phyloP scores from a whole-genome alignment of 37 sponge, comb jelly and placozoan genomes.

The Aplysina aerophoba region DNA sequence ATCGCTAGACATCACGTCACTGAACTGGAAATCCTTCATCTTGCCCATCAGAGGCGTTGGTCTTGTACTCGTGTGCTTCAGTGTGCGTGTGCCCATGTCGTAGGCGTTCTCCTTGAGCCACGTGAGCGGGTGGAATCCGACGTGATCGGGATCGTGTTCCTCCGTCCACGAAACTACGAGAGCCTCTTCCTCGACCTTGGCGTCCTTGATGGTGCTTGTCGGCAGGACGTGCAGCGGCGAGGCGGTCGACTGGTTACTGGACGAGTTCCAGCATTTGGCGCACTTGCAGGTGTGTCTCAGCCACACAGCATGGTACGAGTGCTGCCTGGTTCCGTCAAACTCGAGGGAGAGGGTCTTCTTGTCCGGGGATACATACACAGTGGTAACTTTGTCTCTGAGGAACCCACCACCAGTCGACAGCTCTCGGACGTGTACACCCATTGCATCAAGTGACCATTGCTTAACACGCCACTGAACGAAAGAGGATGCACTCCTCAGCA shows the following conservation, averaged over 20 bases:
- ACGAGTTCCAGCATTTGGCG: slow-evolving; percentile 22
- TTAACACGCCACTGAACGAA: too few species aligned
- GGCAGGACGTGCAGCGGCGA: too few species aligned
- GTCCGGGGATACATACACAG: too few species aligned
- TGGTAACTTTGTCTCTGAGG: too few species aligned
- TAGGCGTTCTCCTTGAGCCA: slow-evolving; percentile 28
- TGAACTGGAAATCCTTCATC: neutral
- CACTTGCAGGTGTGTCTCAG: slow-evolving; percentile 56
- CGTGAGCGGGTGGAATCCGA: neutral
- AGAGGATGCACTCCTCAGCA: too few species aligned
- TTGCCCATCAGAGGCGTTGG: neutral
- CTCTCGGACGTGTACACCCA: too few species aligned
- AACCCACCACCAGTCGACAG: too few species aligned
- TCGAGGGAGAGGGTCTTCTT: too few species aligned
- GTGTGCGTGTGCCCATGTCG: neutral
- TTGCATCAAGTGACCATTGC: too few species aligned
- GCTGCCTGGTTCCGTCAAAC: neutral
- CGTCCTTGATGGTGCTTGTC: too few species aligned
- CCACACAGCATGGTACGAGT: slow-evolving; percentile 48
- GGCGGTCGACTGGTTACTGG: neutral
- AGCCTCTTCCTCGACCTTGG: too few species aligned
- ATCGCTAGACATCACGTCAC: neutral
- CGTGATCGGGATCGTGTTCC: slow-evolving; percentile 5
- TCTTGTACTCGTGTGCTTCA: neutral
- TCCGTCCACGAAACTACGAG: neutral